Evolutionary conservation across 1,140 invertebrate genomes (phyloP), one percentile per base, ranked within the genome.

Genomic region (Microplitis mediator): DNA sequence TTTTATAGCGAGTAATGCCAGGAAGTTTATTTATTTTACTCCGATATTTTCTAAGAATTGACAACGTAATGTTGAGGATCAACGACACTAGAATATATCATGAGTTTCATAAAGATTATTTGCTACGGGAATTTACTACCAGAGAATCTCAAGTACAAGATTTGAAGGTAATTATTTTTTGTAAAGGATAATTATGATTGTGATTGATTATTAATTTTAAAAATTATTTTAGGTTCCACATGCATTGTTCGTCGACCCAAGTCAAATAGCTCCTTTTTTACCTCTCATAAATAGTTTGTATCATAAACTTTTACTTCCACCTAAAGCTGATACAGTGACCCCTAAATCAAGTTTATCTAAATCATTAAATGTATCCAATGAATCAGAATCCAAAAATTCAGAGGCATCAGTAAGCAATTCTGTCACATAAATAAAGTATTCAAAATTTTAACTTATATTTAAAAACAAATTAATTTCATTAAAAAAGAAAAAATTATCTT

Each of bases 1-100:
- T 79, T 79, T 89, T 91, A 73, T 88, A 98, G 95, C 91, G 98
- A 81, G 95, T 98, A 0, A 99, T 99, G 98, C 95, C 95, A 0
- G 91, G 91, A 35, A 94, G 94, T 78, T 98, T 97, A 88, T 99
- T 97, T 82, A 91, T 99, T 65, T 86, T 99, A 0, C 83, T 97
- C 34, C 90, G 98, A 78, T 97, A 95, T 81, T 99, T 98, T 85
- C 87, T 99, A 66, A 90, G 98, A 83, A 95, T 99, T 4, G 98
- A 99, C 84, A 91, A 94, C 81, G 97, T 99, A 0, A 88, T 98
- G 79, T 89, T 98, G 0, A 89, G 94, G 73, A 91, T 98, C 16
- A 93, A 95, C 81, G 98, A 99, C 85, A 99, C 97, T 0, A 90
- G 98, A 75, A 89, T 97, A 77, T 96, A 97, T 84, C 93, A 96